Percentiles rank a stretch among this genome's conserved stretches.
phyloP scores from a whole-genome alignment of 2,888 invertebrate genomes.

The Epistrophe eligans region DNA sequence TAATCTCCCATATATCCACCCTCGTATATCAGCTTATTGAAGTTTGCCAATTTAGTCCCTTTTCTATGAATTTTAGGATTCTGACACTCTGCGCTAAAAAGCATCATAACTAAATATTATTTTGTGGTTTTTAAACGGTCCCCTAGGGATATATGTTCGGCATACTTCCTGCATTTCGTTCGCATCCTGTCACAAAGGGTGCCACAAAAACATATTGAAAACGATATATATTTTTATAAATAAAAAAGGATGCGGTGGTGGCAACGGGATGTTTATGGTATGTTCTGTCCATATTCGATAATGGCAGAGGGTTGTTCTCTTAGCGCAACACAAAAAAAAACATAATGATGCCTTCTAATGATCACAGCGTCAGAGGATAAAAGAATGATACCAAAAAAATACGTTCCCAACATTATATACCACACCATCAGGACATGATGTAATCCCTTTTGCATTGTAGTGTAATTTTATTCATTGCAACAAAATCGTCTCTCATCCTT shows the following conservation, averaged over 20 bases:
- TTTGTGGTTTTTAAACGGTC: constrained; percentile 70
- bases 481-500: constrained; percentile 57
- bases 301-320: constrained; percentile 52
- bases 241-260: constrained; percentile 65
- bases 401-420: constrained; percentile 42
- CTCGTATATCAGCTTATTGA: constrained; percentile 31
- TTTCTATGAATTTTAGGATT: constrained; percentile 4
- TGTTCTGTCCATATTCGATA: constrained; percentile 65
- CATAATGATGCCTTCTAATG: constrained; percentile 30
- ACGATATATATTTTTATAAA: constrained; percentile 15
- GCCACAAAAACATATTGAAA: constrained; percentile 64
- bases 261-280: constrained; percentile 63
- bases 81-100: constrained; percentile 44
- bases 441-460: constrained; percentile 58
- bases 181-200: constrained; percentile 44
- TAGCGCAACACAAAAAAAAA: constrained; percentile 11
- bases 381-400: constrained; percentile 10
- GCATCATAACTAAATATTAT: constrained; percentile 63
- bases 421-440: constrained; percentile 54
- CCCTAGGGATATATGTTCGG: constrained; percentile 50
- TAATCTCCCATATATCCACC: constrained; percentile 69
- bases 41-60: constrained; percentile 30
- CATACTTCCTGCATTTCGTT: constrained; percentile 50
- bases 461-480: constrained; percentile 71
- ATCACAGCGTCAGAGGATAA: constrained; percentile 44